Percentiles rank a stretch among this genome's conserved stretches.
Conservation (phyloP, 2,888 invertebrate genomes). For the Nomada flava region DNA sequence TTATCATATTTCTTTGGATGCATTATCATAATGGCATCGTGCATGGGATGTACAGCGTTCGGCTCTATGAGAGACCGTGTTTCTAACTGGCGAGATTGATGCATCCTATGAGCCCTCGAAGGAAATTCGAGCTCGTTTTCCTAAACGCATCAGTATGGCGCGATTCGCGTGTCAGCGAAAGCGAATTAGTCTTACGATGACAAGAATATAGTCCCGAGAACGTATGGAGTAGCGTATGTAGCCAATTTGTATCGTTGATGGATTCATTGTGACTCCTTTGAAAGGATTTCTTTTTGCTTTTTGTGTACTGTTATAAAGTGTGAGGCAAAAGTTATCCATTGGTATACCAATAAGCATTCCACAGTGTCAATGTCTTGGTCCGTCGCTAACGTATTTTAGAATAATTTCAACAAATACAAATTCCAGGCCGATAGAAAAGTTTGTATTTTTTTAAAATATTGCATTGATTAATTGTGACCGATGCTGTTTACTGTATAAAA, state of each 20-base stretch:
- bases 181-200: background rate
- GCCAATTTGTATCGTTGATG: conserved; percentile 2
- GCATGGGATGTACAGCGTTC: conserved; percentile 65
- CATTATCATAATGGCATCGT: conserved; percentile 78
- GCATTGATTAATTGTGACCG: no score
- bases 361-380: no score
- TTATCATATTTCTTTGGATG: conserved; percentile 68
- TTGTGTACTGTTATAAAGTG: no score
- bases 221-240: background rate
- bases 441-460: no score
- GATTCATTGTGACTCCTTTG: no score
- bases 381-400: no score
- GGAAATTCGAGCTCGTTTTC: conserved; percentile 26
- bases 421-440: no score
- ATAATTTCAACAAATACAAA: no score
- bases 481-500: no score
- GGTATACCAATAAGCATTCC: no score
- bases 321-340: no score
- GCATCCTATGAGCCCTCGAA: conserved; percentile 21
- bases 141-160: background rate
- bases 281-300: no score
- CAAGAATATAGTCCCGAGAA: background rate
- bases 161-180: background rate
- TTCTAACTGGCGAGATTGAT: conserved; percentile 60
- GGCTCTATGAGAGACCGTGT: conserved; percentile 39